Percentiles rank a stretch among this genome's conserved stretches.
These are phyloP conservation scores for Pollenia labialis DNA, from an alignment of 2,888 invertebrate genomes.

Conservation along the genomic window DNA sequence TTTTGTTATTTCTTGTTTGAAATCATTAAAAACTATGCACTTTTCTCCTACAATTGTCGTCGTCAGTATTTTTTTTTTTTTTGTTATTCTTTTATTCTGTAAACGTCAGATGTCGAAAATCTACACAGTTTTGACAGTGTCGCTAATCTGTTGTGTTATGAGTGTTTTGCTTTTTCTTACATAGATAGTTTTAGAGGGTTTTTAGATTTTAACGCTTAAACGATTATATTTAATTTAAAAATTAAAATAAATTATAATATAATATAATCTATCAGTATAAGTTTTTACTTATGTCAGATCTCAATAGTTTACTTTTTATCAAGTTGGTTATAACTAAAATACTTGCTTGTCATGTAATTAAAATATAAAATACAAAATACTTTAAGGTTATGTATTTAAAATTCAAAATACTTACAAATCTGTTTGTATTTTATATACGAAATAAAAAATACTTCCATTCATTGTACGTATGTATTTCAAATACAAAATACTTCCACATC, in stretches of 20 bases:
- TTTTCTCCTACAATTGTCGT: constrained; percentile 58
- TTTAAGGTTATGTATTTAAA: too few species aligned
- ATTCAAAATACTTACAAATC: too few species aligned
- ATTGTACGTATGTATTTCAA: too few species aligned
- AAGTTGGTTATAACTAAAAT: too few species aligned
- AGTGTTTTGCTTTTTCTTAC: not conserved
- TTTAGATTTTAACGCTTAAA: not conserved
- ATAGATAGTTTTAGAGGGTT: not conserved
- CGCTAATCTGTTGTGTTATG: not conserved
- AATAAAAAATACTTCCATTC: too few species aligned
- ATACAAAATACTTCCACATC: too few species aligned
- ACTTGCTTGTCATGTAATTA: too few species aligned
- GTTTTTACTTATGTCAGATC: too few species aligned
- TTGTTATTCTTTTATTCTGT: constrained; percentile 15
- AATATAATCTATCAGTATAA: too few species aligned
- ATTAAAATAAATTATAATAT: not conserved
- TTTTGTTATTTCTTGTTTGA: constrained; percentile 45
- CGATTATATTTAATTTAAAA: not conserved
- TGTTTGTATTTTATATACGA: too few species aligned
- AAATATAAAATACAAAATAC: too few species aligned
- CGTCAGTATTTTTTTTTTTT: constrained; percentile 66
- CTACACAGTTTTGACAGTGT: constrained; percentile 29
- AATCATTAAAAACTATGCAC: constrained; percentile 58
- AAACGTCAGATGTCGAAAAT: constrained; percentile 61
- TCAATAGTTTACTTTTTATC: too few species aligned